Evolutionary conservation across 2,113 vertebrate species (phyloP), one percentile per base, ranked within the genome.

Genomic region (Oncorhynchus nerka): DNA sequence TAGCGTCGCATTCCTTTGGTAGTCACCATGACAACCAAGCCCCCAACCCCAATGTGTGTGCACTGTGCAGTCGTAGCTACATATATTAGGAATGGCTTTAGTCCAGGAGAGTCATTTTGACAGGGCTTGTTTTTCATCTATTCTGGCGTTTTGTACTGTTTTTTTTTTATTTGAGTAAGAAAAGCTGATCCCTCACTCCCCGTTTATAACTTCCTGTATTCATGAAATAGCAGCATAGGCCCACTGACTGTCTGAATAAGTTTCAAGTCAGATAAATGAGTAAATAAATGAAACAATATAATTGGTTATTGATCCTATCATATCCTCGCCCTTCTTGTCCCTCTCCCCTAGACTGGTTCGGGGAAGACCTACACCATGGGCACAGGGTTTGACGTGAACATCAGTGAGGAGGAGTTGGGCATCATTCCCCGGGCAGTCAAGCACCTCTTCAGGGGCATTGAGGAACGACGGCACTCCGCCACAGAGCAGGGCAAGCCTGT

Each of bases 331-430:
- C 32, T 68, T 49, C 8, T 13, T 74, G 72, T 82, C 86, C 76
- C 81, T 79, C 78, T 76, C 22, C 65, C 26, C 6, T 22, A 99
- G 98, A 99, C 98, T 13, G 98, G 97, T 75, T 96, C 97, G 68
- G 98, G 98, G 39, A 99, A 99, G 92, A 99, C 98, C 0, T 99
- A 99, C 66, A 98, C 96, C 66, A 99, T 99, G 98, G 97, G 98
- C 74, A 99, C 98, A 9, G 98, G 98, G 71, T 99, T 99, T 80
- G 96, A 99, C 26, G 96, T 99, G 79, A 97, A 91, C 91, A 94
- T 97, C 75, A 91, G 83, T 1, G 97, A 97, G 66, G 95, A 96
- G n/a, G 97, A 99, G 45, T 94, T 95, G 83, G 98, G 98, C 64
- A 99, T 99, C 85, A 98, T 99, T 86, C 94, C 97, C 0, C 95